Evolutionary conservation across 2,888 invertebrate genomes (phyloP).

Genomic region (Tiphia femorata): DNA sequence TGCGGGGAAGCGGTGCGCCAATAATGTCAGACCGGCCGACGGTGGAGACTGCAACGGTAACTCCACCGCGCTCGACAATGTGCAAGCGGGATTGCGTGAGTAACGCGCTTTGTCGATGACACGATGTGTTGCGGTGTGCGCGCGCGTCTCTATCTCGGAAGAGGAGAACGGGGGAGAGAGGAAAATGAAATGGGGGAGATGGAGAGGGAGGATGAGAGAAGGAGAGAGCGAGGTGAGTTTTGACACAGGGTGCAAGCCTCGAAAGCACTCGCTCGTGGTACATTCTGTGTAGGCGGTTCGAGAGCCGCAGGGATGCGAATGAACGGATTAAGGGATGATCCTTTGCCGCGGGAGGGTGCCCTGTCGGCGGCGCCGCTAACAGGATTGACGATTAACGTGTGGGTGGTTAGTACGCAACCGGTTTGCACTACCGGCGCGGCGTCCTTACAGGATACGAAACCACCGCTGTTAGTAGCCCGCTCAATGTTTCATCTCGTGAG

Average conservation of each 20-base stretch:
- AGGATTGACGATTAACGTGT: slow-evolving; percentile 52
- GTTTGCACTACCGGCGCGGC: slow-evolving; percentile 35
- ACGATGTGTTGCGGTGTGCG: slow-evolving; percentile 27
- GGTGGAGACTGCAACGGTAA: neutral
- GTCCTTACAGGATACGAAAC: neutral
- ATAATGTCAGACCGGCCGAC: neutral
- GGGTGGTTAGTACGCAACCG: slow-evolving; percentile 50
- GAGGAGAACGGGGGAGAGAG: neutral
- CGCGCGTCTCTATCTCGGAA: slow-evolving; percentile 7
- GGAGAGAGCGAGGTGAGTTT: slow-evolving; percentile 22
- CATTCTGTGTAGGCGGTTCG: slow-evolving; percentile 41
- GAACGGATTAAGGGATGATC: slow-evolving; percentile 69
- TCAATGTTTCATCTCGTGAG: neutral
- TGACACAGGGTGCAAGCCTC: slow-evolving; percentile 54
- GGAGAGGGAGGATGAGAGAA: slow-evolving; percentile 1
- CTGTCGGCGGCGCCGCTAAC: slow-evolving; percentile 62
- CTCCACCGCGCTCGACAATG: neutral
- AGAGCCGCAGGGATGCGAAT: slow-evolving; percentile 65
- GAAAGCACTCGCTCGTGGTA: slow-evolving; percentile 55
- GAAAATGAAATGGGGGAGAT: slow-evolving; percentile 4
- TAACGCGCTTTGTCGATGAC: slow-evolving; percentile 37
- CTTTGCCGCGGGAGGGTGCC: slow-evolving; percentile 57
- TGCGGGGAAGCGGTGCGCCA: neutral
- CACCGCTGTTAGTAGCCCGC: slow-evolving; percentile 9
- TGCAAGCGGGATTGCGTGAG: slow-evolving; percentile 33